These are phyloP conservation scores for Drosophila multiciliata DNA, from an alignment of 2,888 invertebrate genomes.

Conservation along the genomic window DNA sequence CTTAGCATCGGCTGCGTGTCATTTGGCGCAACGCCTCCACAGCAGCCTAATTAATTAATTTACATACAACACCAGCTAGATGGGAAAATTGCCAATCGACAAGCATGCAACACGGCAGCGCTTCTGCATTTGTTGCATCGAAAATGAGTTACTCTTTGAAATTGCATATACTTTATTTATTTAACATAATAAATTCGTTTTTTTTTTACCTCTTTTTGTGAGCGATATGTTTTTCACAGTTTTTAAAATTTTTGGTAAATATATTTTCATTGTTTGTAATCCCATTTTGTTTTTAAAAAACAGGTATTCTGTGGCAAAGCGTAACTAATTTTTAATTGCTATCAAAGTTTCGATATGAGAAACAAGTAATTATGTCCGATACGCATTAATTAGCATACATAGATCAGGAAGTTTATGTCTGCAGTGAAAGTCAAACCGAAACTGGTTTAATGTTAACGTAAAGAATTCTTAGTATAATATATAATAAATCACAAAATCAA, in stretches of 20 bases:
- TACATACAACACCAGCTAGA: slow-evolving; percentile 60
- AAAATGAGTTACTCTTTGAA: slow-evolving; percentile 22
- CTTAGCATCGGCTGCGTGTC: slow-evolving; percentile 47
- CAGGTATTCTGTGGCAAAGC: neutral
- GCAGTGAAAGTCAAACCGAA: slow-evolving; percentile 31
- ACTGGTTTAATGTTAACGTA: slow-evolving; percentile 20
- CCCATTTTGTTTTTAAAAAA: neutral
- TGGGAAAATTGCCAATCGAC: slow-evolving; percentile 46
- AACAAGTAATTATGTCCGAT: slow-evolving; percentile 22
- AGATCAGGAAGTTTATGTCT: slow-evolving; percentile 31
- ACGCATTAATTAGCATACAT: slow-evolving; percentile 37
- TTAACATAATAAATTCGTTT: neutral
- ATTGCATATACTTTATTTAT: neutral
- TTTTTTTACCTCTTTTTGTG: neutral
- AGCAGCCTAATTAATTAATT: slow-evolving; percentile 75
- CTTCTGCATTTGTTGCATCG: neutral
- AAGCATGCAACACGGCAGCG: slow-evolving; percentile 36
- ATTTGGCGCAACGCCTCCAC: slow-evolving; percentile 53
- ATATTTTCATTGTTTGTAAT: neutral
- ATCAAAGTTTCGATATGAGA: slow-evolving; percentile 4
- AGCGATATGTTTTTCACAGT: neutral
- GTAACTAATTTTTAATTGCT: neutral
- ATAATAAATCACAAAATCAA: neutral
- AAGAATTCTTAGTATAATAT: neutral
- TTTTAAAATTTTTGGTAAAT: neutral